A percentile compares a stretch with the other conserved stretches of the same genome.
Evolutionary conservation across 2,113 vertebrate species (phyloP).

Genomic region (Protobothrops flavoviridis): DNA sequence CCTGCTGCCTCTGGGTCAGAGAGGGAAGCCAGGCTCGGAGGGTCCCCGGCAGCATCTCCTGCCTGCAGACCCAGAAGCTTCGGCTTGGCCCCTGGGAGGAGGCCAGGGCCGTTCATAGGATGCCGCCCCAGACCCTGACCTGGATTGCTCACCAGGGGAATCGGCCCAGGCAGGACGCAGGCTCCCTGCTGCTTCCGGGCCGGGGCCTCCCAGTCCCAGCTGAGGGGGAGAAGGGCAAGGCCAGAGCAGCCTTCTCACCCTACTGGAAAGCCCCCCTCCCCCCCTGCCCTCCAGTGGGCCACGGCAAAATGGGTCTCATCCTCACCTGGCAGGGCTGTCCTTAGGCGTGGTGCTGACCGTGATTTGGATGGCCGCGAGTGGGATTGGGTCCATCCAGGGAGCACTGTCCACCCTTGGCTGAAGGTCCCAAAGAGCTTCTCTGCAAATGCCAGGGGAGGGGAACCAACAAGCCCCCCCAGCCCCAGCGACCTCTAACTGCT

Average conservation of each 20-base stretch:
- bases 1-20: not conserved
- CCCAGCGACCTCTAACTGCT: not conserved
- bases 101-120: no score
- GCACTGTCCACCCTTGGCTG: not conserved
- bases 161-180: not conserved
- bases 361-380: not conserved
- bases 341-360: not conserved
- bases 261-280: not conserved
- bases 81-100: not conserved
- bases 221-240: not conserved
- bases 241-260: not conserved
- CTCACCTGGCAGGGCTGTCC: not conserved
- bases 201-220: not conserved
- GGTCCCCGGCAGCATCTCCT: not conserved
- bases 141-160: not conserved
- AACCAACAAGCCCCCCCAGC: not conserved
- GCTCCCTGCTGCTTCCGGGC: not conserved
- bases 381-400: not conserved
- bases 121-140: not conserved
- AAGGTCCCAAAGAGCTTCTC: not conserved
- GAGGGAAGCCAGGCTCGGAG: not conserved
- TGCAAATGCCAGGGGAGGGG: not conserved
- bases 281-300: not conserved
- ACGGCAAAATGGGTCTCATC: not conserved
- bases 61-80: not conserved